phyloP scores from a whole-genome alignment of 2,888 invertebrate genomes.

The Sipha maydis region DNA sequence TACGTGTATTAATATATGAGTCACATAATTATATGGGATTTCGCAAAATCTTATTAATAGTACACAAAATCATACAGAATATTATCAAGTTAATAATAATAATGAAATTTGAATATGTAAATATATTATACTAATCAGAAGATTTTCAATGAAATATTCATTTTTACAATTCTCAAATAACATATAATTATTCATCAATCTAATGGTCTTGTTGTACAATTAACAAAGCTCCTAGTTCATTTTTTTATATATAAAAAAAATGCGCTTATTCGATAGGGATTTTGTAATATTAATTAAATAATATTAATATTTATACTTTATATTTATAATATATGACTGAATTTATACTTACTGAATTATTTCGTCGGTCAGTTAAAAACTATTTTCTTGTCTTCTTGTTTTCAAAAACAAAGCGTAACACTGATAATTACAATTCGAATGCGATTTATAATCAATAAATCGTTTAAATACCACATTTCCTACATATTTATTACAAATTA shows the following conservation, averaged over 20 bases:
- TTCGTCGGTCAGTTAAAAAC: no score
- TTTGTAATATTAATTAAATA: no score
- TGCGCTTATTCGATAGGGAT: no score
- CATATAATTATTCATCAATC: not conserved
- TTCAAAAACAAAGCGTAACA: no score
- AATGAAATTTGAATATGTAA: not conserved
- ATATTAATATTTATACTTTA: no score
- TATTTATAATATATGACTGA: no score
- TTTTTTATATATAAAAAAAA: not conserved
- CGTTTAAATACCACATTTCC: no score
- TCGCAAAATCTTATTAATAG: not conserved
- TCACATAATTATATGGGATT: not conserved
- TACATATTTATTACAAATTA: no score
- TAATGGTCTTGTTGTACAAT: not conserved
- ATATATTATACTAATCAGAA: not conserved
- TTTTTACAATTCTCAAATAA: not conserved
- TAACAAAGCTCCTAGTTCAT: not conserved
- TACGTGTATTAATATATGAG: not conserved
- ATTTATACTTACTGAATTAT: no score
- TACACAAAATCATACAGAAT: conserved; percentile 1
- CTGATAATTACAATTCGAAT: no score
- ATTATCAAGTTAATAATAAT: conserved; percentile 3
- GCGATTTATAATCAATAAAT: no score
- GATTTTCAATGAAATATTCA: not conserved
- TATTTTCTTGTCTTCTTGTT: no score